Base-by-base conservation (phyloP, 2,797 vertebrate genomes). In the Molossus alvarezi region DNA sequence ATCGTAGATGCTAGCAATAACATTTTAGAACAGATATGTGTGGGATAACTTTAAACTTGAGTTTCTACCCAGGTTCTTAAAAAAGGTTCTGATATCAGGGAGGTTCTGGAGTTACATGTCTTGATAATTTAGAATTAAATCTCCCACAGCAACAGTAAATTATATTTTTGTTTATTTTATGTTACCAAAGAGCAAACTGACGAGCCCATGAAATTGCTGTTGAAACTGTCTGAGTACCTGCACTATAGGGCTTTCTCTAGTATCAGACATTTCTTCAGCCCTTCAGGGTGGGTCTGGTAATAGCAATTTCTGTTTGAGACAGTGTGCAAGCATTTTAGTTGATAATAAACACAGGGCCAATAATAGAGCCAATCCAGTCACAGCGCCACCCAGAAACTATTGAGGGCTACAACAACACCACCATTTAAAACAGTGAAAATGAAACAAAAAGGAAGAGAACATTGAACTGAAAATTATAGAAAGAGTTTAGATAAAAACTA, bases 401-500 rank as follows among this genome's bases (percentile, higher is more conserved):
- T 77, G 86, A 97, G 95, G 88, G 58, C 87, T 83, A 71, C 97
- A 92, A 97, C 12, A 90, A 91, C 73, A 91, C 60, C 11, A 89
- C 82, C 69, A 91, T 81, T n/a, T 12, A 57, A 94, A 95, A 80
- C 57, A 64, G 37, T n/a, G 90, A 73, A 45, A 45, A n/a, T 6
- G 72, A 69, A 51, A 75, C 21, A 60, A 80, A 73, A 25, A 57
- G 67, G 33, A 64, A 29, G 58, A 76, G 27, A 81, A 85, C 1
- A 0, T 72, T 88, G 94, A 97, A 88, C 65, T 93, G 92, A 92
- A 96, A 97, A 91, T 97, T 6, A 96, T 88, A 53, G 80, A 87
- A 95, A 94, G 62, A 95, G 51, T 86, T 90, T 82, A 23, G 60
- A 37, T 71, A 69, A 96, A 95, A 97, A 97, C 89, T 57, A 91